Base-by-base conservation (phyloP, 2,113 vertebrate genomes). In the Catagonus wagneri region DNA sequence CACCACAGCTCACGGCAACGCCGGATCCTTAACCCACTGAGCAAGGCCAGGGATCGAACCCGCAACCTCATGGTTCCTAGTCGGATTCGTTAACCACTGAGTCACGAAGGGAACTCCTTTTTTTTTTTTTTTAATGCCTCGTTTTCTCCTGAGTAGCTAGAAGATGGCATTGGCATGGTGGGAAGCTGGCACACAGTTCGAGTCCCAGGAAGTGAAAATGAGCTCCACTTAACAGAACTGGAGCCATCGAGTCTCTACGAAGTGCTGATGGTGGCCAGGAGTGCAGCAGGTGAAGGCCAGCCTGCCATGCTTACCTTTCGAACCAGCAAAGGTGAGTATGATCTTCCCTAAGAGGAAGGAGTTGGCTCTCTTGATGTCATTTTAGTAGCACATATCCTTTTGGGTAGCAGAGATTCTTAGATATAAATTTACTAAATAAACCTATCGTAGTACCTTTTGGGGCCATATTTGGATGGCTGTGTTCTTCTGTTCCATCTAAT, bases 251-350 rank as follows among this genome's bases (percentile, higher is more conserved):
- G 99, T 96, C 99, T 99, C 17, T 99, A 99, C 0, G 99, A 99
- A 75, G 99, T 99, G 14, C 95, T 99, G 86, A 99, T 99, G 99
- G 99, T 99, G 87, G 99, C 99, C 3, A 98, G 99, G 54, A 99
- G 98, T 1, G 94, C 98, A 0, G 99, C 98, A 0, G 99, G 99
- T 0, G 99, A 99, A 72, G 99, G 99, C 0, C 99, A 99, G 88
- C 99, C 99, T 0, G 99, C 99, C 92, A 99, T 99, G 99, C 99
- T 99, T 66, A 99, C 99, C 0, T 99, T 99, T 95, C 99, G 99
- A 83, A 99, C 99, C 2, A 99, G 99, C 98, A 99, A 99, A 98
- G 99, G 99, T 99, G 74, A 98, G 99, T 34, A 1, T 11, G 3
- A 2, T 10, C 34, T 52, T 23, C 66, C 19, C 2, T 17, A 2